phyloP scores from a whole-genome alignment of 1,140 invertebrate genomes.

The Cyrtorhinus lividipennis region DNA sequence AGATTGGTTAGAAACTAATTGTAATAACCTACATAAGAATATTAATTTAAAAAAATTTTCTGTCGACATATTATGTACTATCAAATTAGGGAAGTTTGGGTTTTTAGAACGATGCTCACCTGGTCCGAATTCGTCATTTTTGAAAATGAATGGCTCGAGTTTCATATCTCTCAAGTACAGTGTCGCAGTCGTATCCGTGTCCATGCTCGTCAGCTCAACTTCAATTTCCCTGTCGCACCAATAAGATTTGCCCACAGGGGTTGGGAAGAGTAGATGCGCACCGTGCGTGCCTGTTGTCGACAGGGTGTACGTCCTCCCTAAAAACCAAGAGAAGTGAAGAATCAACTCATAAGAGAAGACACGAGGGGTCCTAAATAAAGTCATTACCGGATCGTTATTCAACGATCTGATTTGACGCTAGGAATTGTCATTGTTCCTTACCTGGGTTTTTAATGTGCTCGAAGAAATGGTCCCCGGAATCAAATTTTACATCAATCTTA shows the following conservation, averaged over 20 bases:
- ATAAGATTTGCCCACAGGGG: slow-evolving; percentile 71
- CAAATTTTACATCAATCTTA: slow-evolving; percentile 47
- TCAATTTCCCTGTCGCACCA: slow-evolving; percentile 52
- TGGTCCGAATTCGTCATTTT: slow-evolving; percentile 42
- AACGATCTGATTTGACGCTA: too few species aligned
- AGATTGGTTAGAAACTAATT: neutral
- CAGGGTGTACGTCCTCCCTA: slow-evolving; percentile 21
- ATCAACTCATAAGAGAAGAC: too few species aligned
- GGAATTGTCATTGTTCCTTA: slow-evolving; percentile 25
- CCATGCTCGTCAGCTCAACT: slow-evolving; percentile 32
- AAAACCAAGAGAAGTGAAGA: too few species aligned
- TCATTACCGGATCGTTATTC: too few species aligned
- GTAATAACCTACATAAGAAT: neutral
- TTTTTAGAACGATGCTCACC: too few species aligned
- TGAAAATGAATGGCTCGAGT: slow-evolving; percentile 49
- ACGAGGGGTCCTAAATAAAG: too few species aligned
- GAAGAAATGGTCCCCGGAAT: slow-evolving; percentile 37
- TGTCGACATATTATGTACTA: too few species aligned
- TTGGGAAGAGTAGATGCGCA: slow-evolving; percentile 52
- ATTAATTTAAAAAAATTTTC: too few species aligned
- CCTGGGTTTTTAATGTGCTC: slow-evolving; percentile 36
- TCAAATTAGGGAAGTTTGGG: too few species aligned
- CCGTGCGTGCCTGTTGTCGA: slow-evolving; percentile 37
- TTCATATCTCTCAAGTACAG: slow-evolving; percentile 36
- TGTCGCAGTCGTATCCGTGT: slow-evolving; percentile 30